phyloP scores from a whole-genome alignment of 2,113 vertebrate genomes.

The Myrmecophaga tridactyla region DNA sequence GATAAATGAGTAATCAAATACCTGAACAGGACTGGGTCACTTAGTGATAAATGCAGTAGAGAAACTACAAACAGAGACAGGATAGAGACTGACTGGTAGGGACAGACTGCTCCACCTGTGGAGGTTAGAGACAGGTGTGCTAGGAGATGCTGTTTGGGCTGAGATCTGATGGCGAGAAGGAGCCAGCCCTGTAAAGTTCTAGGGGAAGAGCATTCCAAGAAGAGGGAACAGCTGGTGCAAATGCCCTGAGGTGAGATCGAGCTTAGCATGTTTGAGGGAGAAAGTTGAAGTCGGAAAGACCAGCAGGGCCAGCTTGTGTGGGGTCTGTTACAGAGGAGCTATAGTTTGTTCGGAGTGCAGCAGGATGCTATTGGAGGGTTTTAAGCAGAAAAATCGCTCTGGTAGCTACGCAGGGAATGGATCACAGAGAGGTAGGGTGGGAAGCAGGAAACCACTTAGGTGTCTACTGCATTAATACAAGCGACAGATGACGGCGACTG shows the following conservation, averaged over 20 bases:
- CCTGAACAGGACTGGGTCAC: not conserved
- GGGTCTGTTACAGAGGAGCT: not conserved
- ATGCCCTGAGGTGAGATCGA: not conserved
- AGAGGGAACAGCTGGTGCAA: not conserved
- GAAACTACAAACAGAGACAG: not conserved
- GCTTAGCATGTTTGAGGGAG: not conserved
- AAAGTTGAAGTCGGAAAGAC: slow-evolving; percentile 1
- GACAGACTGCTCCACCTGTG: not conserved
- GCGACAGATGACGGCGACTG: not conserved
- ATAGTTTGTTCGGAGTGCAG: not conserved
- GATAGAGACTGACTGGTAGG: not conserved
- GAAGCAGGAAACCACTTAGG: not conserved
- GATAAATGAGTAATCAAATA: not conserved
- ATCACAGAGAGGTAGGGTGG: not conserved
- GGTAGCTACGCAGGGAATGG: not conserved
- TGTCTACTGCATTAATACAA: not conserved
- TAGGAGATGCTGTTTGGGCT: not conserved
- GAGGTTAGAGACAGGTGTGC: not conserved
- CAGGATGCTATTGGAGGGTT: not conserved
- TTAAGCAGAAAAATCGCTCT: not conserved
- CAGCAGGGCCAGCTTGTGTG: not conserved
- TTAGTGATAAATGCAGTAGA: not conserved
- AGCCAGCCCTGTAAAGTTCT: not conserved
- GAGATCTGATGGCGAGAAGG: not conserved
- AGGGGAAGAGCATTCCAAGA: not conserved